Evolutionary conservation across 1,140 invertebrate species (phyloP).

Genomic region (Micrasema minimum): DNA sequence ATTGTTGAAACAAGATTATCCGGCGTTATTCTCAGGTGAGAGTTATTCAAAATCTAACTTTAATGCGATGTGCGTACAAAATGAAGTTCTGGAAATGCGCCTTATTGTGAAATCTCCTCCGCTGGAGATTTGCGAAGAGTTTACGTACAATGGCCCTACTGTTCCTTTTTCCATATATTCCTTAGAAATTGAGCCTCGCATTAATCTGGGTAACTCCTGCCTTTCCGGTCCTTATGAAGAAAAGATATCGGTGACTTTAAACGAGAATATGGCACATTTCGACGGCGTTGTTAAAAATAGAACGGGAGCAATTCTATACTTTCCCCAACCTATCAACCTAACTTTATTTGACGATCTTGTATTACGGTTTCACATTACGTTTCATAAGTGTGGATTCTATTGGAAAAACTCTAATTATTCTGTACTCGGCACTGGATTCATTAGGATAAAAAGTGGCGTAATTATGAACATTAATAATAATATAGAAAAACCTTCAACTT

Average conservation of each 20-base stretch:
- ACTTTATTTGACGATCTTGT: not conserved
- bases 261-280: slow-evolving; percentile 8
- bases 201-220: slow-evolving; percentile 16
- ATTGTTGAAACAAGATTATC: not conserved
- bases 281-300: slow-evolving; percentile 1
- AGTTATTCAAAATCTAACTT: not conserved
- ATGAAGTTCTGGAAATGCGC: slow-evolving; percentile 7
- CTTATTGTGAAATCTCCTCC: slow-evolving; percentile 39
- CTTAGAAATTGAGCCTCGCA: slow-evolving; percentile 26
- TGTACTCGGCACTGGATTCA: not conserved
- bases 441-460: slow-evolving; percentile 2
- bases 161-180: slow-evolving; percentile 15
- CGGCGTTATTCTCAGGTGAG: slow-evolving; percentile 6
- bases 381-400: slow-evolving; percentile 14
- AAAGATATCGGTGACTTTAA: slow-evolving; percentile 12
- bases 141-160: slow-evolving; percentile 24
- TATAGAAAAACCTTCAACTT: slow-evolving; percentile 17
- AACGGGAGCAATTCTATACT: not conserved
- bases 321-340: not conserved
- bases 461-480: slow-evolving; percentile 27
- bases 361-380: not conserved
- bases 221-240: slow-evolving; percentile 36
- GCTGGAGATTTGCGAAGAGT: slow-evolving; percentile 39
- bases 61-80: not conserved
- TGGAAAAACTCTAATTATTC: slow-evolving; percentile 27